Evolutionary conservation across 2,797 vertebrate species (phyloP), one percentile per base, ranked within the genome.

Genomic region (Acanthurus lineatus): DNA sequence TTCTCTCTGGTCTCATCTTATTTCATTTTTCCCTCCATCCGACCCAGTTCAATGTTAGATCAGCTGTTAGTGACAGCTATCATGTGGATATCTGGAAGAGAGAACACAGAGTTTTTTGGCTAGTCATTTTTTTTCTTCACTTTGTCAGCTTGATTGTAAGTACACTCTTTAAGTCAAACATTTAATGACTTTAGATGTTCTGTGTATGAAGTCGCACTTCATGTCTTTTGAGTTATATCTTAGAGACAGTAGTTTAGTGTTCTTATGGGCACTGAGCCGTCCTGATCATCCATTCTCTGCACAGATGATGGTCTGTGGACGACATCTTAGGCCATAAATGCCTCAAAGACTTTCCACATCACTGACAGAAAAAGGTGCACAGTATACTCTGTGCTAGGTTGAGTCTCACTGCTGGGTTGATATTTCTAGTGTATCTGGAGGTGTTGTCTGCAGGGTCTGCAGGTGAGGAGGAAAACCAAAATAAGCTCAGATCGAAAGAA

Each of bases 401-500:
- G n/a, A n/a, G n/a, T 95, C 97, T 93, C 96, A 96, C 96, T 95
- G 94, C 88, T 93, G 95, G 95, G 92, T 95, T 93, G 95, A 96
- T 96, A 96, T 96, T 94, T 95, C 95, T 97, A 97, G 96, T 94
- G 96, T 98, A 95, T 97, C 96, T 96, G 96, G 97, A 96, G 96
- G 97, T 93, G 94, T 97, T 94, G 95, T 97, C 95, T 86, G 96
- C 96, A 40, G 93, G 93, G 95, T 95, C 94, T 88, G 95, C 95
- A 97, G 96, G 96, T 97, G 96, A 98, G 97, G 87, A 88, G 80
- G 58, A 7, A 54, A 58, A 69, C 42, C 9, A 47, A 47, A 51
- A 73, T 45, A 9, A 57, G 20, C 17, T 69, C 3, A 45, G n/a
- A 42, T 2, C 32, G 38, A 69, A 57, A 71, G 9, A 40, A 47